phyloP scores from a whole-genome alignment of 2,797 vertebrate genomes.

The Anomalospiza imberbis region DNA sequence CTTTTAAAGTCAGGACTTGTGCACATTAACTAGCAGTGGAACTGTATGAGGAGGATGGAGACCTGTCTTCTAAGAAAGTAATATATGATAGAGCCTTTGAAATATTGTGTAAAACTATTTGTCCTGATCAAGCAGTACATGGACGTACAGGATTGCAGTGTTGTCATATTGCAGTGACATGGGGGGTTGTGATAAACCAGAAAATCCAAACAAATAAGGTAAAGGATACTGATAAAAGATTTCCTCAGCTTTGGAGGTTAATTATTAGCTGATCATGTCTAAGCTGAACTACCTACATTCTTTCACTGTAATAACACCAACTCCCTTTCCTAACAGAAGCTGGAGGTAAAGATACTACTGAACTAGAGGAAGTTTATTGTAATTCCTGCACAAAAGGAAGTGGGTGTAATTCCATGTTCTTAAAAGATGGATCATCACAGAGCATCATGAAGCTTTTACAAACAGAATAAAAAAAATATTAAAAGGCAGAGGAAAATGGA shows the following conservation, averaged over 20 bases:
- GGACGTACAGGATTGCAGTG: background rate
- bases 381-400: conserved; percentile 46
- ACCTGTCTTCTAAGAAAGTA: background rate
- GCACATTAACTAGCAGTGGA: background rate
- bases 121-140: background rate
- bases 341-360: conserved; percentile 18
- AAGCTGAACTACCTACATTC: background rate
- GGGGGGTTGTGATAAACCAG: background rate
- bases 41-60: background rate
- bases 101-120: background rate
- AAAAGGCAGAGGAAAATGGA: background rate
- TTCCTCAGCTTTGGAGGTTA: background rate
- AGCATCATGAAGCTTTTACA: background rate
- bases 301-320: background rate
- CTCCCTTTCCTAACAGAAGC: conserved; percentile 31
- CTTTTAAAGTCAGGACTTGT: background rate
- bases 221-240: background rate
- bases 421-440: conserved; percentile 6
- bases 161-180: background rate
- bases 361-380: conserved; percentile 48
- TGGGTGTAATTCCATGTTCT: conserved; percentile 43
- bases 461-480: background rate
- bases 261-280: background rate
- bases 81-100: background rate
- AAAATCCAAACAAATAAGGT: background rate